A percentile compares a stretch with the other conserved stretches of the same genome.
Evolutionary conservation across 2,888 invertebrate genomes (phyloP).

Genomic region (Amblyjoppa proteus): DNA sequence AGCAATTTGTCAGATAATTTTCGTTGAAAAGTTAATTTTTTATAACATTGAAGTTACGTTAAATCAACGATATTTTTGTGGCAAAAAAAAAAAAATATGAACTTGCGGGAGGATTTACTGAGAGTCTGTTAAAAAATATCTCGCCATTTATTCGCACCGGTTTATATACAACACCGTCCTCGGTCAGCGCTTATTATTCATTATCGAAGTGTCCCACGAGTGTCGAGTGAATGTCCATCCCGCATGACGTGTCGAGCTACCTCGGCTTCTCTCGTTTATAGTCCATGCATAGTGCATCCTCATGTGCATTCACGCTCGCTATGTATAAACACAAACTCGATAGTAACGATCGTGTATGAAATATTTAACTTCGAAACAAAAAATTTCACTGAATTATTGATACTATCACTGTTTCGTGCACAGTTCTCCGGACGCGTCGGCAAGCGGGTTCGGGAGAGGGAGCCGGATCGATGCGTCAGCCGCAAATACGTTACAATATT

Average conservation of each 20-base stretch:
- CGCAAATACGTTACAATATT: constrained; percentile 34
- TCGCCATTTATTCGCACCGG: background rate
- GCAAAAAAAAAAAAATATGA: background rate
- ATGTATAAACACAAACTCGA: background rate
- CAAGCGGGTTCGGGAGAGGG: background rate
- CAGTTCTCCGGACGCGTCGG: background rate
- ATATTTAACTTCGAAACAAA: background rate
- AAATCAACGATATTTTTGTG: background rate
- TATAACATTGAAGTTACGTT: background rate
- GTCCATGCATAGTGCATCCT: background rate
- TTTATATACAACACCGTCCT: background rate
- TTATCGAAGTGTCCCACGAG: constrained; percentile 23
- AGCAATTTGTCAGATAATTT: background rate
- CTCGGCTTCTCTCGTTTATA: background rate
- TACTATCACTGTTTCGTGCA: background rate
- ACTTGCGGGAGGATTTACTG: background rate
- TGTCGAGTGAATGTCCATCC: constrained; percentile 25
- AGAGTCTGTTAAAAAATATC: background rate
- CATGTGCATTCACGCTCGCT: background rate
- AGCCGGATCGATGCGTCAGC: background rate
- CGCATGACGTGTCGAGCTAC: background rate
- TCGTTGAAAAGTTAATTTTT: background rate
- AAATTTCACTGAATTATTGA: constrained; percentile 15
- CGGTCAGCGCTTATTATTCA: constrained; percentile 34
- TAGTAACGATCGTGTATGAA: background rate